These are phyloP conservation scores for Scortum barcoo DNA, from an alignment of 2,113 vertebrate genomes.

Conservation along the genomic window DNA sequence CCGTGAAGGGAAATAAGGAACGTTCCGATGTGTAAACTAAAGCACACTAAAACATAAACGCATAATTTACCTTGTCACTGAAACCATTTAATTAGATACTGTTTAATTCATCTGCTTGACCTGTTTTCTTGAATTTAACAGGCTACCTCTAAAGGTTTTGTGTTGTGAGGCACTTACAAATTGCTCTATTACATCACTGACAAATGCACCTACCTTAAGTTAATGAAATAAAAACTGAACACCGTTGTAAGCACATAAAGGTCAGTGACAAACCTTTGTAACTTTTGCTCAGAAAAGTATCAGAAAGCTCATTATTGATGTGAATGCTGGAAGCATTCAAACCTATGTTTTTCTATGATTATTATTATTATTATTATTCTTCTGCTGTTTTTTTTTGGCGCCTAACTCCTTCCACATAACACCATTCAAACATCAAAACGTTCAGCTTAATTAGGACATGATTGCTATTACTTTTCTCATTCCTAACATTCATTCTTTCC, in stretches of 20 bases:
- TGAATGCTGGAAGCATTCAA: too few species aligned
- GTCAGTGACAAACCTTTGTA: constrained; percentile 46
- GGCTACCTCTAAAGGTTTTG: constrained; percentile 29
- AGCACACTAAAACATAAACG: not conserved
- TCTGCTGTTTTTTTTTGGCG: too few species aligned
- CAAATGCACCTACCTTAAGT: constrained; percentile 18
- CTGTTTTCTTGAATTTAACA: constrained; percentile 9
- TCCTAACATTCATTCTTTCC: too few species aligned
- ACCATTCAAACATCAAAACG: too few species aligned
- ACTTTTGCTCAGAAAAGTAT: constrained; percentile 11
- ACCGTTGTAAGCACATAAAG: constrained; percentile 48
- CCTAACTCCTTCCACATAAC: too few species aligned
- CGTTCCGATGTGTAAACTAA: not conserved
- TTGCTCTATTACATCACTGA: constrained; percentile 27
- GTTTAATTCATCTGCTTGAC: not conserved
- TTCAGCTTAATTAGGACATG: too few species aligned
- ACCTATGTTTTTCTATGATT: too few species aligned
- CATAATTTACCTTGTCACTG: not conserved
- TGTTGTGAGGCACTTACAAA: constrained; percentile 39
- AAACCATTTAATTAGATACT: constrained; percentile 12
- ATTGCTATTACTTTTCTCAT: too few species aligned
- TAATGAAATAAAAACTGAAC: constrained; percentile 36
- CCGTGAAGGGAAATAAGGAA: not conserved
- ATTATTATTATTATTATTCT: too few species aligned
- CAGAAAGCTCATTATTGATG: constrained; percentile 40